phyloP scores from a whole-genome alignment of 2,888 invertebrate species.

The Acanthopleura granulata region DNA sequence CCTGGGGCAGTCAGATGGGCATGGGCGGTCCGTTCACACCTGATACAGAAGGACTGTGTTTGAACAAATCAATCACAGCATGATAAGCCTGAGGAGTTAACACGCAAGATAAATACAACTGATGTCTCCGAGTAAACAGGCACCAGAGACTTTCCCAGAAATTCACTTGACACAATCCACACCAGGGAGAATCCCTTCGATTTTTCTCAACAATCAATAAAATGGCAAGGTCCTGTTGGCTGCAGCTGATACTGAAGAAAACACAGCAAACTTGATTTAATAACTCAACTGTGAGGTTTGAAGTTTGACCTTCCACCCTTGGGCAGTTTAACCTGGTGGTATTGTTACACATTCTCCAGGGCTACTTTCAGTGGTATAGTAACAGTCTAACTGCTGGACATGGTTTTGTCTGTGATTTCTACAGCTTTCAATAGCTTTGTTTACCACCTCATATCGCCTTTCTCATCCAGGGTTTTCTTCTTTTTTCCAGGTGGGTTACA shows the following conservation, averaged over 20 bases:
- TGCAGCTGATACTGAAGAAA: neutral
- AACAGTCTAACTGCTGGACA: too few species aligned
- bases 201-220: neutral
- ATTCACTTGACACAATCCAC: neutral
- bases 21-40: neutral
- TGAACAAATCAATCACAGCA: neutral
- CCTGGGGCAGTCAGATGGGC: neutral
- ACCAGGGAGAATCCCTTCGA: neutral
- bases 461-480: neutral
- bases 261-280: neutral
- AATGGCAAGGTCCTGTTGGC: neutral
- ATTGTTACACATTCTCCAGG: too few species aligned
- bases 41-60: neutral
- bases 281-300: too few species aligned
- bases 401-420: neutral
- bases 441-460: neutral
- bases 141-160: too few species aligned
- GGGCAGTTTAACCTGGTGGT: too few species aligned
- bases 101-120: neutral
- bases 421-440: neutral
- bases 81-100: neutral
- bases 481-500: neutral
- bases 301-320: too few species aligned
- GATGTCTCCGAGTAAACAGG: neutral
- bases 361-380: too few species aligned